phyloP scores from a whole-genome alignment of 1,140 invertebrate genomes.

The Lordiphosa stackelbergi region DNA sequence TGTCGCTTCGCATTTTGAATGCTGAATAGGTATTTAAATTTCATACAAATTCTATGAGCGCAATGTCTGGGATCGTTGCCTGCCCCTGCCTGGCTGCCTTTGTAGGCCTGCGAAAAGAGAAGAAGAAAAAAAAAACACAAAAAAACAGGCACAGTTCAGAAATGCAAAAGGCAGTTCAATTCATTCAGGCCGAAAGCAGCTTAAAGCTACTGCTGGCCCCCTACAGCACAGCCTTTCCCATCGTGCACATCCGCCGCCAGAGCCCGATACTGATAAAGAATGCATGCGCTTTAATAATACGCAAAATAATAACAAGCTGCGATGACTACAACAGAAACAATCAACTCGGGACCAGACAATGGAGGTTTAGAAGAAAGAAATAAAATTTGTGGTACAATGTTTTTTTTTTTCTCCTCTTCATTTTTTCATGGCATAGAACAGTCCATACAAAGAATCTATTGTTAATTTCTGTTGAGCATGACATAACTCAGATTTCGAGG shows the following conservation, averaged over 20 bases:
- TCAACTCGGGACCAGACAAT: slow-evolving; percentile 53
- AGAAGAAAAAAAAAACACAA: slow-evolving; percentile 1
- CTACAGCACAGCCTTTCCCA: slow-evolving; percentile 22
- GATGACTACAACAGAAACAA: slow-evolving; percentile 47
- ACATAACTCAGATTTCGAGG: slow-evolving; percentile 49
- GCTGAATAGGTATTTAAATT: slow-evolving; percentile 75
- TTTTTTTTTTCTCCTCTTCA: slow-evolving; percentile 9
- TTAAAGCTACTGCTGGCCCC: slow-evolving; percentile 36
- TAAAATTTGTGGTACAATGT: slow-evolving; percentile 6
- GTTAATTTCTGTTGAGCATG: slow-evolving; percentile 37
- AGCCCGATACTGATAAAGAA: slow-evolving; percentile 50
- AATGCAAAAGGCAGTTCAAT: slow-evolving; percentile 59
- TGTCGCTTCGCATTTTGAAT: slow-evolving; percentile 73
- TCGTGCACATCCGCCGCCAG: slow-evolving; percentile 48
- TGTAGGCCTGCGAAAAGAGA: slow-evolving; percentile 37
- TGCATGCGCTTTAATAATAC: slow-evolving; percentile 68
- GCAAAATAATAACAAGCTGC: slow-evolving; percentile 59
- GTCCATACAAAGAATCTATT: slow-evolving; percentile 20
- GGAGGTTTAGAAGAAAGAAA: slow-evolving; percentile 28
- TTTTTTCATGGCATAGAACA: slow-evolving; percentile 13
- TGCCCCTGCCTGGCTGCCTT: slow-evolving; percentile 34
- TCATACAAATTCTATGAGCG: slow-evolving; percentile 73
- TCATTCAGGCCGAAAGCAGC: slow-evolving; percentile 59
- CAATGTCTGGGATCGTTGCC: slow-evolving; percentile 46
- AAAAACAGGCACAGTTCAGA: slow-evolving; percentile 39